Evolutionary conservation across 2,888 invertebrate genomes (phyloP).

Genomic region (Sisyra nigra): DNA sequence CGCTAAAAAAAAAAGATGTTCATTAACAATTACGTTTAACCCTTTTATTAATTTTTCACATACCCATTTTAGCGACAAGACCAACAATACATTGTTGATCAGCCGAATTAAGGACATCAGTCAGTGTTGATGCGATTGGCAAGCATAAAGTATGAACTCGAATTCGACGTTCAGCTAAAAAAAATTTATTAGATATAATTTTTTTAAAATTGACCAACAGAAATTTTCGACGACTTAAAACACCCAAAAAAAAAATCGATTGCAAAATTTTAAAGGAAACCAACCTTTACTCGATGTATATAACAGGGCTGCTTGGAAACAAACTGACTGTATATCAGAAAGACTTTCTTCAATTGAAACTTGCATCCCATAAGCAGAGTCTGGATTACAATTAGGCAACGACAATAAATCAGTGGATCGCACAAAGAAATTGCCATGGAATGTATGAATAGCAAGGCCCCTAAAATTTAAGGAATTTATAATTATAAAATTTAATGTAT

Average conservation of each 20-base stretch:
- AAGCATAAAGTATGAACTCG: constrained; percentile 94
- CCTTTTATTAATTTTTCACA: constrained; percentile 16
- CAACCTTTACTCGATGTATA: constrained; percentile 92
- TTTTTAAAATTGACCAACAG: neutral
- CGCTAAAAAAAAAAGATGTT: constrained; percentile 33
- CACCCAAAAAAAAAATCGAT: too few species aligned
- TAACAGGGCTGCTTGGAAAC: constrained; percentile 94
- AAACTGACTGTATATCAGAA: constrained; percentile 71
- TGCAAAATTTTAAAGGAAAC: too few species aligned
- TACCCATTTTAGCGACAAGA: constrained; percentile 90
- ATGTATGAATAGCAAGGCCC: constrained; percentile 89
- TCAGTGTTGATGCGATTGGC: constrained; percentile 70
- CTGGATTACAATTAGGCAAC: constrained; percentile 93
- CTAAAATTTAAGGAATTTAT: constrained; percentile 23
- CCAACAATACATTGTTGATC: constrained; percentile 90
- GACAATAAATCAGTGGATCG: constrained; percentile 92
- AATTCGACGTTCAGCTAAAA: constrained; percentile 79
- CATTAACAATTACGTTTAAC: constrained; percentile 8
- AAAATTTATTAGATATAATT: too few species aligned
- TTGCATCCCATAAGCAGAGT: constrained; percentile 97
- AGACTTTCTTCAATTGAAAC: constrained; percentile 86
- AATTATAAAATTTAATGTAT: neutral
- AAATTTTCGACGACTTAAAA: neutral
- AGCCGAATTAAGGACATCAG: constrained; percentile 75
- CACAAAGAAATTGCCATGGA: constrained; percentile 99